Base-by-base conservation (phyloP, 2,113 vertebrate species). In the Lucifuga dentata region DNA sequence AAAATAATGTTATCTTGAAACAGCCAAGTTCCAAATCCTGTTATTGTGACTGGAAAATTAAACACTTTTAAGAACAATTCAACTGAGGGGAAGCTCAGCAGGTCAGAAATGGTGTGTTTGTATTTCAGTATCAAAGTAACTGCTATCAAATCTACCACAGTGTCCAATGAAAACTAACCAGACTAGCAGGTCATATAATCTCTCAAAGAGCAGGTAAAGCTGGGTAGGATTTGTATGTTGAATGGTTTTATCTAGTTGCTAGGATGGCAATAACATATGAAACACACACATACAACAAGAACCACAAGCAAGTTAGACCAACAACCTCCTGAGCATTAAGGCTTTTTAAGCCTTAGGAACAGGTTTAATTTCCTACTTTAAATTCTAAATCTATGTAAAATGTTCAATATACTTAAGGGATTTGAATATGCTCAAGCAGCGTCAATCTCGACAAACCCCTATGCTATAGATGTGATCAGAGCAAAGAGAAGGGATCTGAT, bases 401-500 rank as follows among this genome's bases (percentile, higher is more conserved):
- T 73, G 60, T 49, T 49, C 1, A 59, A 35, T 35, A 32, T 35
- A 15, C 24, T 50, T 3, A 57, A 60, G 1, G 44, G 50, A 29
- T 67, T 74, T 58, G 40, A 11, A 15, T 20, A 51, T 26, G 51
- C 3, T 40, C 82, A 74, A 46, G 68, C 50, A 38, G 80, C 81
- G 24, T 70, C 65, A 3, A 81, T 69, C 15, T 81, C 84, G 23
- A 91, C 90, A 79, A 95, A 94, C 71, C 90, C 93, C 2, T 92
- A 94, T 0, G 90, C 92, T 55, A 85, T 80, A 23, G 84, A 94
- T 73, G 92, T 95, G 2, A 81, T 96, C 33, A 85, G 59, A 62
- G 84, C 50, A 26, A 93, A 93, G 88, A 94, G 88, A 73, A 78
- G 88, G 23, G 92, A 93, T 66, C 74, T 93, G 12, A 56, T 89